Evolutionary conservation across 2,797 vertebrate genomes (phyloP), one percentile per base, ranked within the genome.

Genomic region (Malacoraja senta): DNA sequence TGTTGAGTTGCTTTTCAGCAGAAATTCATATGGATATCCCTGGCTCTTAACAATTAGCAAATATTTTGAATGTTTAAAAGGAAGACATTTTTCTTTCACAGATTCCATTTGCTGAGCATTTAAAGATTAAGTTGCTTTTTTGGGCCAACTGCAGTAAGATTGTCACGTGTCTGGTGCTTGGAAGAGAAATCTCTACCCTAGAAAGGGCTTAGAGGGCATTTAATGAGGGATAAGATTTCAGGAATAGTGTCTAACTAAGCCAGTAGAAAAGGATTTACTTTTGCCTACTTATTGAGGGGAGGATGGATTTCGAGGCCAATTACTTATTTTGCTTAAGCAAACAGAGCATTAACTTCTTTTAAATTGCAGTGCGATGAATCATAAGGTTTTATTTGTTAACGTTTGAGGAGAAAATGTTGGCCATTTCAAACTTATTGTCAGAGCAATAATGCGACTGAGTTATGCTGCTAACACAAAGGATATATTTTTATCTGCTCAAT

Each of bases 121-220:
- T 53, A 65, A 76, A 74, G 71, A 92, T 53, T 92, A 92, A 44
- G 26, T 7, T 76, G 26, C 21, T 53, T 72, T 92, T 26, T 26
- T 24, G 29, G 35, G 26, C 35, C 71, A 72, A n/a, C 24, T n/a
- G 35, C 90, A 92, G 1, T 58, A 92, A 92, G 65, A 72, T 44
- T 38, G 21, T 92, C 90, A 92, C 90, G 44, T 92, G 90, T 58
- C 24, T 53, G 35, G 38, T 13, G 90, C 24, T 44, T 38, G 38
- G 44, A 76, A 13, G 26, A 76, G 71, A 92, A 76, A 88, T 88
- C 84, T 58, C 84, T 88, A 88, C 63, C 84, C 84, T 68, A 68
- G n/a, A 68, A 58, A 53, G 44, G 90, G 90, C 90, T 92, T 76
- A 92, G 38, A 72, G 44, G 71, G 90, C 74, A 76, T 92, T 92